Evolutionary conservation across 2,113 vertebrate species (phyloP).

Genomic region (Probosciger aterrimus): DNA sequence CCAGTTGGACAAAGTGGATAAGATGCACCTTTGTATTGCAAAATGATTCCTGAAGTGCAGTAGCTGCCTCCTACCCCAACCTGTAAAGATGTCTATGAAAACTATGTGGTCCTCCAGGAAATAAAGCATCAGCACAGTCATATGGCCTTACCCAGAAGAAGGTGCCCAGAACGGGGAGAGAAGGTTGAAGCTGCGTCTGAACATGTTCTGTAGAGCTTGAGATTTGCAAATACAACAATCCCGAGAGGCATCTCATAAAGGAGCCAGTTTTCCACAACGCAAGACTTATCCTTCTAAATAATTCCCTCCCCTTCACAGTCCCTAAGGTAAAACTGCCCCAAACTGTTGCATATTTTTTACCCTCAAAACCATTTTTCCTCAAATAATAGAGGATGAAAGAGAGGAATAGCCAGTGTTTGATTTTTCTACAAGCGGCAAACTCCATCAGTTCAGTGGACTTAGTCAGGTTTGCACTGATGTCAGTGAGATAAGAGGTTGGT

Average conservation of each 20-base stretch:
- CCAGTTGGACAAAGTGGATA: background rate
- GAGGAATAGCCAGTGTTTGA: background rate
- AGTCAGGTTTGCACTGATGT: background rate
- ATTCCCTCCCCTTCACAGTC: background rate
- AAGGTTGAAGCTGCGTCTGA: background rate
- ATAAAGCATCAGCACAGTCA: rapidly evolving
- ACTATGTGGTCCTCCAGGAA: background rate
- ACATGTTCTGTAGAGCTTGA: background rate
- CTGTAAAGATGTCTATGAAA: background rate
- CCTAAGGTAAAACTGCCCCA: background rate
- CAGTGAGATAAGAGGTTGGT: background rate
- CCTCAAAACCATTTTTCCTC: background rate
- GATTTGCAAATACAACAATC: background rate
- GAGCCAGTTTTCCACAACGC: background rate
- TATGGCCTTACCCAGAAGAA: rapidly evolving
- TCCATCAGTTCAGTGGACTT: background rate
- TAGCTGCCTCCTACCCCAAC: background rate
- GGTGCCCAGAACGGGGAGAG: background rate
- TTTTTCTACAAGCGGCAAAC: background rate
- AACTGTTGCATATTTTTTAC: rapidly evolving
- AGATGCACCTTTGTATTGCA: background rate
- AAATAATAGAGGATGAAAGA: background rate
- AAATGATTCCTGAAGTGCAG: background rate
- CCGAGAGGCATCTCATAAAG: background rate
- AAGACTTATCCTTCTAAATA: background rate